A percentile compares a stretch with the other conserved stretches of the same genome.
Evolutionary conservation across 2,797 vertebrate species (phyloP).

Genomic region (Dipus sagitta): DNA sequence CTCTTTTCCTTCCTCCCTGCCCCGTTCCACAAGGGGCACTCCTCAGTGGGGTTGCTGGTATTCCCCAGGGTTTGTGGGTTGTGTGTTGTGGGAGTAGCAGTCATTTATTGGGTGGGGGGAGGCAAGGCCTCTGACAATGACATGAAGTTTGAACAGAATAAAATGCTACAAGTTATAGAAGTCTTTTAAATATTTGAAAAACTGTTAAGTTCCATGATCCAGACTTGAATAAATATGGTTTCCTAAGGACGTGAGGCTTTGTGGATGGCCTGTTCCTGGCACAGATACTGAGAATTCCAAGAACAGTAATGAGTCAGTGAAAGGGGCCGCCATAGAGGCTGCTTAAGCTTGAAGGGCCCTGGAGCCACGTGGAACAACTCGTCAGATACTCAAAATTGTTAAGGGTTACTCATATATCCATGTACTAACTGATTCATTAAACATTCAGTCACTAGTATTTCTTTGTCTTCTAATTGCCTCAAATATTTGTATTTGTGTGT

Average conservation of each 20-base stretch:
- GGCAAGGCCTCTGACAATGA: too few relatives aligned
- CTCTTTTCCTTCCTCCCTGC: too few relatives aligned
- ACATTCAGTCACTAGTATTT: background rate
- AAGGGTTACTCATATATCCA: background rate
- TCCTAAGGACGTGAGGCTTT: background rate
- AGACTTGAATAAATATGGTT: constrained; percentile 14
- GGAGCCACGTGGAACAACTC: background rate
- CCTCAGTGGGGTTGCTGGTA: too few relatives aligned
- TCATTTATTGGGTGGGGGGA: too few relatives aligned
- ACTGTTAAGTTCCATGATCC: background rate
- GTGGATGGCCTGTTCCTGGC: background rate
- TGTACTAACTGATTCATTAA: background rate
- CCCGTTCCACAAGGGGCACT: too few relatives aligned
- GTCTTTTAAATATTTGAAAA: constrained; percentile 30
- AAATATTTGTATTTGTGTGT: too few relatives aligned
- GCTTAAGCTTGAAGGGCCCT: background rate
- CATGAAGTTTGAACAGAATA: constrained; percentile 43
- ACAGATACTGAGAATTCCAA: background rate
- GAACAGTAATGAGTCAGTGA: background rate
- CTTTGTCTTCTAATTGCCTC: too few relatives aligned
- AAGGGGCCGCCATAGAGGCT: background rate
- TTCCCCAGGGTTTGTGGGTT: too few relatives aligned
- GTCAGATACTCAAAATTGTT: background rate
- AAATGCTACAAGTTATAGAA: background rate
- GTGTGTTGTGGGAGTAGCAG: too few relatives aligned